Percentiles rank a stretch among this genome's conserved stretches.
Conservation (phyloP, 2,797 vertebrate genomes). For the Centropyge bicolor region DNA sequence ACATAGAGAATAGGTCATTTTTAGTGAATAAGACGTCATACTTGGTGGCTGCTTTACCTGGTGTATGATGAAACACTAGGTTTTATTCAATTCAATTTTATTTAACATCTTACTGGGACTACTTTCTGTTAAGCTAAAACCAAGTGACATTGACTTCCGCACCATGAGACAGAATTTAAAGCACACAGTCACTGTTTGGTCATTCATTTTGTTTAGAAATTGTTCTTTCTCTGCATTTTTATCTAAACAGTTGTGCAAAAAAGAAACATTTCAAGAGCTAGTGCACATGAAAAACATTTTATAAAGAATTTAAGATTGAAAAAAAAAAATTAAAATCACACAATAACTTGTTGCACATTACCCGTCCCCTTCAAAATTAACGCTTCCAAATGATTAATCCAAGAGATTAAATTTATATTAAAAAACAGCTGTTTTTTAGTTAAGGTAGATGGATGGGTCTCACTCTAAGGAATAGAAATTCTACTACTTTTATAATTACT, state of each 20-base stretch:
- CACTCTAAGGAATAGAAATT: conserved; percentile 68
- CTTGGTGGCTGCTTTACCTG: neutral
- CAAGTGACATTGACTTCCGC: conserved; percentile 60
- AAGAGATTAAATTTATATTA: conserved; percentile 19
- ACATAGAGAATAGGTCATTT: neutral
- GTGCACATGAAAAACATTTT: conserved; percentile 81
- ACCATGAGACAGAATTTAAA: conserved; percentile 25
- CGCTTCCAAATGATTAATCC: conserved; percentile 77
- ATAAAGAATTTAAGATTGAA: conserved; percentile 71
- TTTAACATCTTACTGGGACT: neutral
- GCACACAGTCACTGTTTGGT: conserved; percentile 65
- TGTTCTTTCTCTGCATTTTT: conserved; percentile 63
- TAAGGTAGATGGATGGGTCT: conserved; percentile 66
- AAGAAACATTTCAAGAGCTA: conserved; percentile 76
- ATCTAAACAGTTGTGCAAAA: conserved; percentile 78
- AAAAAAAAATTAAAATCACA: conserved; percentile 76
- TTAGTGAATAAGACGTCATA: neutral
- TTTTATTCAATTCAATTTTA: neutral
- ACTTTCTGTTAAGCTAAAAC: conserved; percentile 2
- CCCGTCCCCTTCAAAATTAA: conserved; percentile 85
- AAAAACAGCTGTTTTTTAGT: conserved; percentile 15
- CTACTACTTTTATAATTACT: neutral
- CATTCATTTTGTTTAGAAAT: conserved; percentile 74
- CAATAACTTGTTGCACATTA: conserved; percentile 83
- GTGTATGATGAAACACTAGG: neutral